Base-by-base conservation (phyloP, 2,113 vertebrate species). In the Taxidea taxus region DNA sequence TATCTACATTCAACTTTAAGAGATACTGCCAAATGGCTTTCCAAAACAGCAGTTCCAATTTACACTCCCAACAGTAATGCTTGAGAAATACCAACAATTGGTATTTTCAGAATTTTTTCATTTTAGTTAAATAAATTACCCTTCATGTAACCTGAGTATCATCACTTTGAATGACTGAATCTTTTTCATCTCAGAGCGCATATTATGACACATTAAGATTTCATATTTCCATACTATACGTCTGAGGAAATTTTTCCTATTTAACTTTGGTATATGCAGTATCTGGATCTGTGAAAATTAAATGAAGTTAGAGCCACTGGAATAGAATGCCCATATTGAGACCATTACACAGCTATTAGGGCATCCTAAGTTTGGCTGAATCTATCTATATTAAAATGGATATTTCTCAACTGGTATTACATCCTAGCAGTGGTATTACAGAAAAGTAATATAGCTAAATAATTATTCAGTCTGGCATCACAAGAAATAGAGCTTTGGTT, bases 41-140 rank as follows among this genome's bases (percentile, higher is more conserved):
- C 54, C 62, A 84, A 95, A 91, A 64, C 20, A 23, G 54, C 37
- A 11, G 7, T 51, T 90, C 56, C 27, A 84, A 31, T 49, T 90
- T 49, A 21, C 20, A 54, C 58, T 37, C 39, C 31, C 49, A 83
- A 23, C 2, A 88, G 49, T 25, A 64, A 15, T 72, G 9, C 29
- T 66, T 89, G 56, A 64, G 84, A 88, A 94, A 80, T 66, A 94
- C 3, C 25, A 27, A 58, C 1, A 47, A 16, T 90, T 56, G 42
- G 10, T 82, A 37, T 74, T 90, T 66, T 58, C 60, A 34, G 25
- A 14, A 49, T n/a, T 44, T 62, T 87, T 90, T 77, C 3, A 51
- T 81, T 77, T 84, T 95, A 77, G 27, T 80, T 81, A 94, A 56
- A 87, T 80, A 75, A 91, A 82, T 39, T 54, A 80, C 68, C 77